Conservation (phyloP, 2,797 vertebrate species). For the Hephaestus fuliginosus region DNA sequence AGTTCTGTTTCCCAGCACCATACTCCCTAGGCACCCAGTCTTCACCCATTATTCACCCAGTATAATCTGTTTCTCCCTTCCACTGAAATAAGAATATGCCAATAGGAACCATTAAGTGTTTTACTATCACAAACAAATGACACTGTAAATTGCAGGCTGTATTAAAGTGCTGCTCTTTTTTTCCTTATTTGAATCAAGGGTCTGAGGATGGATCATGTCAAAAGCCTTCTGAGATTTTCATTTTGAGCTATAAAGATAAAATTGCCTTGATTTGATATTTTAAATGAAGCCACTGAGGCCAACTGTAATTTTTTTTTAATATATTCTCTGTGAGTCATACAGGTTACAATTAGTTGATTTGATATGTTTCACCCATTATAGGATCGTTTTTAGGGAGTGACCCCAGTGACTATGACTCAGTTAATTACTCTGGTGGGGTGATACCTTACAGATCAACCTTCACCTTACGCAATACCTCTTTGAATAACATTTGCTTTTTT, state of each 20-base stretch:
- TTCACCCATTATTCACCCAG: too few relatives aligned
- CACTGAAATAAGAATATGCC: neutral
- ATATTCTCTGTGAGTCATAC: constrained; percentile 43
- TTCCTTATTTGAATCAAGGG: neutral
- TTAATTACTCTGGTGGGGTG: constrained; percentile 29
- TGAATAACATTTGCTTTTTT: neutral
- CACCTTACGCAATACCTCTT: constrained; percentile 33
- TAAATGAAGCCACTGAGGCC: neutral
- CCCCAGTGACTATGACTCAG: constrained; percentile 42
- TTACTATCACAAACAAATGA: neutral
- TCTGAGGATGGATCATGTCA: neutral
- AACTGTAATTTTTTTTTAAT: constrained; percentile 5
- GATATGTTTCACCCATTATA: constrained; percentile 8
- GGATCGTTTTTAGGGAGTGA: constrained; percentile 46
- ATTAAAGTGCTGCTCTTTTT: neutral
- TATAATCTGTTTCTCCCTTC: too few relatives aligned
- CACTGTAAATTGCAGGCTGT: neutral
- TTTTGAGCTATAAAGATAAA: neutral
- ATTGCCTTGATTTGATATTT: constrained; percentile 3
- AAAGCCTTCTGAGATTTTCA: neutral
- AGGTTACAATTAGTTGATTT: neutral
- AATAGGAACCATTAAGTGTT: neutral
- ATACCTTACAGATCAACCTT: constrained; percentile 38
- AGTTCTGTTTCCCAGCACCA: neutral
- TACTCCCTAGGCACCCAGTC: neutral